These are phyloP conservation scores for Conchocele bisecta DNA, from an alignment of 2,888 invertebrate genomes.

Conservation along the genomic window DNA sequence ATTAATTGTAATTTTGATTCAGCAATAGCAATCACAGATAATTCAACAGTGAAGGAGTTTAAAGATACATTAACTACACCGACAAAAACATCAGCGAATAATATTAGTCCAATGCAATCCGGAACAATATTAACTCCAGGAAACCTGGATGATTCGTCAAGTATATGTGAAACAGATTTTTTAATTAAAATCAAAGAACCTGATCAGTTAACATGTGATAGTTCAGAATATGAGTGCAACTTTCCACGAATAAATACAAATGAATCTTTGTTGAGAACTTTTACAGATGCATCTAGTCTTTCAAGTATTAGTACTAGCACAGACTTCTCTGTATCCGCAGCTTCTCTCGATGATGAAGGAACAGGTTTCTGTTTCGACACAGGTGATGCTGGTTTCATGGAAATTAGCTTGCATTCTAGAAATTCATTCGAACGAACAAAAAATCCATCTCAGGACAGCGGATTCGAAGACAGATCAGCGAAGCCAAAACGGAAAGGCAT, in stretches of 20 bases:
- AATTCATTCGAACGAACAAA: conserved; percentile 75
- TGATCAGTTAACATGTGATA: conserved; percentile 69
- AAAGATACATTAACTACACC: conserved; percentile 33
- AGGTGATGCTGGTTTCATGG: conserved; percentile 79
- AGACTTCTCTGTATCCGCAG: conserved; percentile 77
- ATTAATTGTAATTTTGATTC: no score
- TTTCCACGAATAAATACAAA: conserved; percentile 63
- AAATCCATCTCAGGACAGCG: conserved; percentile 72
- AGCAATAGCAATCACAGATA: neutral
- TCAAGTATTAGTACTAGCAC: conserved; percentile 80
- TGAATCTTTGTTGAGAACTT: conserved; percentile 67
- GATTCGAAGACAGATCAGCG: conserved; percentile 68
- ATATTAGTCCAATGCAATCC: conserved; percentile 44
- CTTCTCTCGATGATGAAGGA: conserved; percentile 72
- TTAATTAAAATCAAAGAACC: conserved; percentile 62
- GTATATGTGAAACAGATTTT: conserved; percentile 65
- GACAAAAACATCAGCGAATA: conserved; percentile 56
- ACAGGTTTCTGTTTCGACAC: conserved; percentile 69
- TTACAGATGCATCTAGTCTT: conserved; percentile 78
- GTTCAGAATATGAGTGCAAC: conserved; percentile 70
- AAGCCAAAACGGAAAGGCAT: conserved; percentile 73
- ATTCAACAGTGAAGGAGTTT: neutral
- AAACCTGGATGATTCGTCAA: conserved; percentile 56
- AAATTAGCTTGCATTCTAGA: conserved; percentile 76
- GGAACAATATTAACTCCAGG: conserved; percentile 36